A percentile compares a stretch with the other conserved stretches of the same genome.
Evolutionary conservation across 1,140 invertebrate species (phyloP).

Genomic region (Anagrus nilaparvatae): DNA sequence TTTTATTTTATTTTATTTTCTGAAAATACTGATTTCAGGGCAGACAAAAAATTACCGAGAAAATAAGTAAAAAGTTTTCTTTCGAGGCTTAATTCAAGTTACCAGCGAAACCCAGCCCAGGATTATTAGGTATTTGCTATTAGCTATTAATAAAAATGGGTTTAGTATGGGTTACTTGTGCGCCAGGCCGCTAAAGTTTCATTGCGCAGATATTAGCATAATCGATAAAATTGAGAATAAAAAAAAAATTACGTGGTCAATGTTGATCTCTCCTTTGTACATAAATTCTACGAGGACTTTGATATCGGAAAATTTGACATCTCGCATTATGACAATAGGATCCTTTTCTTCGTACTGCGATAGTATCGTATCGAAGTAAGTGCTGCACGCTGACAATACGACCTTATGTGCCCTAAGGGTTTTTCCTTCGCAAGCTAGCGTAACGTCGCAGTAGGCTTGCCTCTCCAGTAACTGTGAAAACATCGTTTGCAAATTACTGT

Average conservation of each 20-base stretch:
- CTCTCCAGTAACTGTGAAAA: constrained; percentile 78
- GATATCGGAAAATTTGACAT: constrained; percentile 74
- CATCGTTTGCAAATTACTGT: constrained; percentile 80
- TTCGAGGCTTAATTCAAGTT: no score
- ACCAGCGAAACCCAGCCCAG: no score
- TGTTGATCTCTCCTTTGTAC: constrained; percentile 93
- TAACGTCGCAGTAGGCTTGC: constrained; percentile 85
- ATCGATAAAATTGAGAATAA: constrained; percentile 1
- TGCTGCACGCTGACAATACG: constrained; percentile 70
- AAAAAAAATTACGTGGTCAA: constrained; percentile 69
- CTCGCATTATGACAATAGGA: constrained; percentile 75
- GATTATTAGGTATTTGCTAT: no score
- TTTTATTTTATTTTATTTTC: no score
- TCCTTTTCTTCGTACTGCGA: constrained; percentile 81
- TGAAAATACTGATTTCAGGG: no score
- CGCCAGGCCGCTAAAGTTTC: no score
- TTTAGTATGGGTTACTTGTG: no score
- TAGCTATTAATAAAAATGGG: no score
- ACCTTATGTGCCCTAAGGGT: constrained; percentile 83
- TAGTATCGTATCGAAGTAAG: constrained; percentile 79
- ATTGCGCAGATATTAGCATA: no score
- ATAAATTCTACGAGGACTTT: constrained; percentile 86
- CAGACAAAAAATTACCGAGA: no score
- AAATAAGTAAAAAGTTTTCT: no score
- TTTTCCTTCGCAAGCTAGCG: constrained; percentile 79